A percentile compares a stretch with the other conserved stretches of the same genome.
phyloP scores from a whole-genome alignment of 2,797 vertebrate genomes.

The Harpagifer antarcticus region DNA sequence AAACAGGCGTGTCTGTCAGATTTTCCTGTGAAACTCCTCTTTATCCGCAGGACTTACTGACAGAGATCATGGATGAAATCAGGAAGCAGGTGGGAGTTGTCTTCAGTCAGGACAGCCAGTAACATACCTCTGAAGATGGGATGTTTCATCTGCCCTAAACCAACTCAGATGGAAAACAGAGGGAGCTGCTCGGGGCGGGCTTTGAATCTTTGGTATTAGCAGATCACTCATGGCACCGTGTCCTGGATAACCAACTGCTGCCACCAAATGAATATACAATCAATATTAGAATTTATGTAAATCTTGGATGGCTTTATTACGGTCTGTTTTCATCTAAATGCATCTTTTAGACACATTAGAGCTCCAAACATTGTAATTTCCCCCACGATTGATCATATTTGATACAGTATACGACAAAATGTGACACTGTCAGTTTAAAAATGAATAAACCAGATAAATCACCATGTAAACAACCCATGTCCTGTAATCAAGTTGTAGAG shows the following conservation, averaged over 20 bases:
- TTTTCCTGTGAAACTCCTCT: slow-evolving; percentile 16
- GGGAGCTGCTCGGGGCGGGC: slow-evolving; percentile 29
- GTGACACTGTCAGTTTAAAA: slow-evolving; percentile 4
- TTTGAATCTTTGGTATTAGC: slow-evolving; percentile 37
- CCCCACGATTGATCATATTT: background rate
- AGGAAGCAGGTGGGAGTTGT: slow-evolving; percentile 75
- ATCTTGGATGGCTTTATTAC: background rate
- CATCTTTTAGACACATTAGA: background rate
- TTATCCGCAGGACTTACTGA: slow-evolving; percentile 69
- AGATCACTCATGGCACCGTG: slow-evolving; percentile 36
- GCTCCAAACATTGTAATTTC: background rate
- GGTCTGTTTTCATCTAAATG: slow-evolving; percentile 2
- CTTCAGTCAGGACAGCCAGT: slow-evolving; percentile 74
- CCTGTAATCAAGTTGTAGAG: slow-evolving; percentile 38
- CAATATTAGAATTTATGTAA: background rate
- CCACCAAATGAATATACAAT: slow-evolving; percentile 28
- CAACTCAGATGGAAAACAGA: slow-evolving; percentile 38
- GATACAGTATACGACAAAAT: slow-evolving; percentile 5
- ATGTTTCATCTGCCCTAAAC: slow-evolving; percentile 55
- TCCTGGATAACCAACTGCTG: slow-evolving; percentile 8
- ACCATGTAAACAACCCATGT: slow-evolving; percentile 38
- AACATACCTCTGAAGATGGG: slow-evolving; percentile 45
- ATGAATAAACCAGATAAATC: slow-evolving; percentile 21
- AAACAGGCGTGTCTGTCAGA: slow-evolving; percentile 13
- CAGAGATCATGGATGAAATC: slow-evolving; percentile 78